Conservation (phyloP, 2,888 invertebrate genomes). For the Heliconius ismenius region DNA sequence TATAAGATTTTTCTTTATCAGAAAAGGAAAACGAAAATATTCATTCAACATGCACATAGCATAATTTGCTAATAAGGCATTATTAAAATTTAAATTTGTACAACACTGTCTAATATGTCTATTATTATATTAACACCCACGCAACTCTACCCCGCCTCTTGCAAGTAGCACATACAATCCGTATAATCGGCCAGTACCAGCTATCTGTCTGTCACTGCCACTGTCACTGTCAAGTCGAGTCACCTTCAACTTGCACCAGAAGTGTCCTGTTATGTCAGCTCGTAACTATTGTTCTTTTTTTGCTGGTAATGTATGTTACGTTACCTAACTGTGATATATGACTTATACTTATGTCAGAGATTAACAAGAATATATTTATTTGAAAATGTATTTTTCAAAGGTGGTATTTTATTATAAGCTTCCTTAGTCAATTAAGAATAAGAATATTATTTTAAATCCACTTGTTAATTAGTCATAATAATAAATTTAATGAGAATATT, state of each 20-base stretch:
- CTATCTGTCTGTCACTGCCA: slow-evolving; percentile 22
- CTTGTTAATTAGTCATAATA: too few species aligned
- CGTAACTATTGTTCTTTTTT: slow-evolving; percentile 9
- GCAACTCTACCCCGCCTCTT: slow-evolving; percentile 15
- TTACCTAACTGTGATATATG: not conserved
- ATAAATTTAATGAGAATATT: too few species aligned
- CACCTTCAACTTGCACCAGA: slow-evolving; percentile 25
- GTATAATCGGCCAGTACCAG: slow-evolving; percentile 4
- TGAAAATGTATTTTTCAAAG: too few species aligned
- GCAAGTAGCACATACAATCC: not conserved
- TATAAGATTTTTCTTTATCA: not conserved
- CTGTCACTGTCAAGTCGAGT: slow-evolving; percentile 20
- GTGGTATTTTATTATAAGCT: not conserved
- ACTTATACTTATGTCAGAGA: not conserved
- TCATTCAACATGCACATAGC: not conserved
- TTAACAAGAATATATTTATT: not conserved
- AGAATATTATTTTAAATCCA: not conserved
- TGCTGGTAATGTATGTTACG: not conserved
- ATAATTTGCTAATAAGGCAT: not conserved
- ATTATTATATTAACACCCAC: slow-evolving; percentile 24
- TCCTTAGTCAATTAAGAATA: not conserved
- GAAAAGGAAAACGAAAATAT: not conserved
- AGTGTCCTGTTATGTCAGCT: slow-evolving; percentile 21
- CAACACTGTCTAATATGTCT: not conserved
- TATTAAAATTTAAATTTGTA: not conserved